Evolutionary conservation across 2,797 vertebrate genomes (phyloP), one percentile per base, ranked within the genome.

Genomic region (Cyclopterus lumpus): DNA sequence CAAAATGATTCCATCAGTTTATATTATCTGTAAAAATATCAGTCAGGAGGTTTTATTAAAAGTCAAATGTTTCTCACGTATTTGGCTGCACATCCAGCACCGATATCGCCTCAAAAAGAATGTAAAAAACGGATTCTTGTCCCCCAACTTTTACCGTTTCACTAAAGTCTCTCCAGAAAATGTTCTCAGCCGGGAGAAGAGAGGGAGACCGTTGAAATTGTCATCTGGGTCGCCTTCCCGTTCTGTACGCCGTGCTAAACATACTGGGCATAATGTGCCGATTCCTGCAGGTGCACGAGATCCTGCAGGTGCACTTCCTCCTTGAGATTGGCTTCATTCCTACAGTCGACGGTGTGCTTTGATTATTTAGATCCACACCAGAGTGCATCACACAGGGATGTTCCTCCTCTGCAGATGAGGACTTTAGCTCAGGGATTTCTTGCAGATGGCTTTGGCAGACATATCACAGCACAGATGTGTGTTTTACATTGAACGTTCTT

Each of bases 361-460:
- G 46, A 80, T 76, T 58, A 75, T 67, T 67, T 42, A 65, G 51
- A 79, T 60, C 59, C 51, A 61, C 58, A 26, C 1, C 63, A 51
- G 34, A 69, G 62, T 34, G 24, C 71, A 80, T 70, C 58, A 58
- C 26, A 49, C 10, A 42, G 28, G 69, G 62, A 67, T 77, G 73
- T 64, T 32, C 65, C 18, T 55, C 55, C 59, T 48, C 32, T 77
- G 44, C 63, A 69, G 72, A 79, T 65, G 58, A 86, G 38, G 38
- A 77, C 64, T 71, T 71, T 1, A 67, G 65, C 61, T 60, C 42
- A 4, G 60, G 75, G 72, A 84, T 77, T 80, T 86, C 70, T 71
- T 22, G 51, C 36, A 73, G 74, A 83, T 81, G 73, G n/a, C 68
- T 82, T 48, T 55, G 69, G 84, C 65, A 83, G 90, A 86, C 63